A percentile compares a stretch with the other conserved stretches of the same genome.
Conservation (phyloP, 1,140 invertebrate species). For the Saccostrea glomerata region DNA sequence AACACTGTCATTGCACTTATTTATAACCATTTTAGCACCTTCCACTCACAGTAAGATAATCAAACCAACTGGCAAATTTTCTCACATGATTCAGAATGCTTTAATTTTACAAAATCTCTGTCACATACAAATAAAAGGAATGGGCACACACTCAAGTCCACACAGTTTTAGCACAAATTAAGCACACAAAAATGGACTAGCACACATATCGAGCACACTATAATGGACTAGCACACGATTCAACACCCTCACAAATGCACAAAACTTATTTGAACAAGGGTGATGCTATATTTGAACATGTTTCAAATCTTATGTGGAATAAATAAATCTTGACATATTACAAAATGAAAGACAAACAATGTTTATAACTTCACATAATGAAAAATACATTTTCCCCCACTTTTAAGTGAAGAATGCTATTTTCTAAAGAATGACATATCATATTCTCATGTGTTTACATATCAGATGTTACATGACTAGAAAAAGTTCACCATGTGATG, state of each 20-base stretch:
- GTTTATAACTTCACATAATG: background rate
- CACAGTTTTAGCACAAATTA: background rate
- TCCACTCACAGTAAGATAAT: background rate
- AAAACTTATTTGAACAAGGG: background rate
- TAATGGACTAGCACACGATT: background rate
- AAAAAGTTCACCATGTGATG: background rate
- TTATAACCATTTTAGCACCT: background rate
- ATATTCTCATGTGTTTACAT: background rate
- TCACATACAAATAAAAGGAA: background rate
- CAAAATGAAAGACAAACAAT: constrained; percentile 4
- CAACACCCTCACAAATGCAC: background rate
- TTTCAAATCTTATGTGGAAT: background rate
- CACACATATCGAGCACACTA: background rate
- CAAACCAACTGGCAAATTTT: background rate
- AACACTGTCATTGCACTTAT: background rate
- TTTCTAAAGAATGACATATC: background rate
- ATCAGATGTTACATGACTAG: constrained; percentile 7
- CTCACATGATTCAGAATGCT: background rate
- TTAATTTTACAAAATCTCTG: background rate
- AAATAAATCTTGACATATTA: constrained; percentile 26
- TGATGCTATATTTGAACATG: constrained; percentile 3
- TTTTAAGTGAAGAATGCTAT: background rate
- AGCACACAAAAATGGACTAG: background rate
- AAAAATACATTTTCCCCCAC: background rate
- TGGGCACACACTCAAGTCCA: background rate